Percentiles rank a stretch among this genome's conserved stretches.
phyloP scores from a whole-genome alignment of 2,888 invertebrate genomes.

The Andricus quercusramuli region DNA sequence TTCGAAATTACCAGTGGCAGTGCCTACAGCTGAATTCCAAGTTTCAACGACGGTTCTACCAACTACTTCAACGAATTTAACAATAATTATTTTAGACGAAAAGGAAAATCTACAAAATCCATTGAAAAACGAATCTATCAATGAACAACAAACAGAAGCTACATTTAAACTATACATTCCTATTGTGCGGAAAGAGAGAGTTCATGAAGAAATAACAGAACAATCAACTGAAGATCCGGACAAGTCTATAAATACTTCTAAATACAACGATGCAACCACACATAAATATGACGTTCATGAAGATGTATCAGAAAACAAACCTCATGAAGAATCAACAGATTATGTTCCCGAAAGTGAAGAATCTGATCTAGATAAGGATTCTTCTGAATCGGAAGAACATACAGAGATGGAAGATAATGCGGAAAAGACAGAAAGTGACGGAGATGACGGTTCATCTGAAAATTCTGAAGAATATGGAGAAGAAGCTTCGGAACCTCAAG shows the following conservation, averaged over 20 bases:
- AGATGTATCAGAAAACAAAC: conserved; percentile 1
- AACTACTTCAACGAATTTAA: neutral
- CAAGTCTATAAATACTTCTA: neutral
- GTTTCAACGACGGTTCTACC: neutral
- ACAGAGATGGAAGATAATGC: conserved; percentile 34
- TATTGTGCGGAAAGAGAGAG: neutral
- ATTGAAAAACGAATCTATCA: neutral
- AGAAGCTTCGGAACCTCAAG: conserved; percentile 30
- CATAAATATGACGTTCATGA: conserved; percentile 60
- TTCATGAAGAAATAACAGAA: neutral
- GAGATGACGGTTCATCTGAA: conserved; percentile 37
- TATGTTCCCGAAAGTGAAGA: conserved; percentile 45
- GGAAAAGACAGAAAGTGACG: conserved; percentile 48
- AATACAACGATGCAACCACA: neutral
- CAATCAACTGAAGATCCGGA: neutral
- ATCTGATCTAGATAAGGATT: conserved; percentile 44
- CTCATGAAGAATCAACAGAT: conserved; percentile 13
- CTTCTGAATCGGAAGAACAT: neutral
- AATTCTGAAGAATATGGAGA: conserved; percentile 51
- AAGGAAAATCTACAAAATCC: neutral
- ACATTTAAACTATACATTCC: neutral
- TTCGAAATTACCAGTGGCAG: neutral
- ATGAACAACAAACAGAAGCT: neutral
- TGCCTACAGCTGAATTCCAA: neutral
- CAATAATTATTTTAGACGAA: neutral